These are phyloP conservation scores for Cheumatopsyche charites DNA, from an alignment of 1,140 invertebrate genomes.

Conservation along the genomic window DNA sequence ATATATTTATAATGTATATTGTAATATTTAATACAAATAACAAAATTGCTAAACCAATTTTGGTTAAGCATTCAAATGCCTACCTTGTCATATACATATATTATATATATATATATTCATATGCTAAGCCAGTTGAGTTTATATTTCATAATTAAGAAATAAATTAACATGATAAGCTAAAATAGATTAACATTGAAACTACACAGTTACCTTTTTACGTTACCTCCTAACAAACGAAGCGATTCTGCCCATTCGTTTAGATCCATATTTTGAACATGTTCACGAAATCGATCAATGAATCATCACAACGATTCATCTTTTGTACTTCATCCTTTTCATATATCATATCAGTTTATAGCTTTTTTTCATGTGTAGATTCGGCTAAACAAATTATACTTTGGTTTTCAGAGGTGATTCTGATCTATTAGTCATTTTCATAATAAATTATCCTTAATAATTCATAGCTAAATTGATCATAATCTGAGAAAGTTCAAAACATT, in stretches of 20 bases:
- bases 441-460: too few species aligned
- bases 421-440: too few species aligned
- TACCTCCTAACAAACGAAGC: conserved; percentile 25
- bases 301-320: too few species aligned
- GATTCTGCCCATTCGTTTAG: conserved; percentile 24
- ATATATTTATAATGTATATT: conserved; percentile 15
- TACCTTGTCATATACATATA: conserved; percentile 32
- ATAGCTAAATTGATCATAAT: too few species aligned
- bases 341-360: too few species aligned
- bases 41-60: conserved; percentile 11
- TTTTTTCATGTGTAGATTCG: too few species aligned
- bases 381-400: too few species aligned
- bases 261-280: neutral
- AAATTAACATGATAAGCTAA: conserved; percentile 17
- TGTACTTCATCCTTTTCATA: too few species aligned
- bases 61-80: conserved; percentile 19
- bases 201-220: conserved; percentile 34
- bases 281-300: too few species aligned
- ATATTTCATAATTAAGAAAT: conserved; percentile 14
- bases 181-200: conserved; percentile 18
- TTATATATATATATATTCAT: conserved; percentile 36
- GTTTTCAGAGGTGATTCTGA: too few species aligned
- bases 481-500: too few species aligned
- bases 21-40: conserved; percentile 5
- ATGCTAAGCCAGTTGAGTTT: conserved; percentile 34